Conservation (phyloP, 1,140 invertebrate genomes). For the Cecropterus lyciades region DNA sequence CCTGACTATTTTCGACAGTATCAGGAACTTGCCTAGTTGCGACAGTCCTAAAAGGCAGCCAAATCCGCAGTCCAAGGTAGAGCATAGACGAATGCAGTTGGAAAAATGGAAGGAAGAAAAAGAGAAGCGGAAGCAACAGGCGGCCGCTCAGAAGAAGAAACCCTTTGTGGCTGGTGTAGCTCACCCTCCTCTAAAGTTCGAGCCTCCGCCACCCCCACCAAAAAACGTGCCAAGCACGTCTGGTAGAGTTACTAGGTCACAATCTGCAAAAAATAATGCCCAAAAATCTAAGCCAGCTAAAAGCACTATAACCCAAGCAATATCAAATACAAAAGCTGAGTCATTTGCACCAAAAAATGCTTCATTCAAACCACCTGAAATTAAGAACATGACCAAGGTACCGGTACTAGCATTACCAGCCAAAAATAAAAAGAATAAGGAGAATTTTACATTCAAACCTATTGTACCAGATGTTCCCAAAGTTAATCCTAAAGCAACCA, state of each 20-base stretch:
- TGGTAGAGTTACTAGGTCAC: constrained; percentile 68
- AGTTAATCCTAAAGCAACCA: constrained; percentile 19
- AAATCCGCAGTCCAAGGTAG: constrained; percentile 47
- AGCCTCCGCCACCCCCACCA: constrained; percentile 56
- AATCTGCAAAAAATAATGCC: constrained; percentile 45
- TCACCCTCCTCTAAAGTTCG: constrained; percentile 53
- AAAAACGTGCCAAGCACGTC: constrained; percentile 60
- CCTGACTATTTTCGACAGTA: constrained; percentile 59
- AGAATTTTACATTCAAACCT: constrained; percentile 44
- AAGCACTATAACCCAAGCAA: constrained; percentile 5
- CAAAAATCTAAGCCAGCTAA: constrained; percentile 25
- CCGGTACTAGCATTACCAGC: constrained; percentile 40
- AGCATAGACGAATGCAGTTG: constrained; percentile 60
- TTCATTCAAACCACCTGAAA: constrained; percentile 55
- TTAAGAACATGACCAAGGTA: constrained; percentile 49
- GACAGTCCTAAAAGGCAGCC: constrained; percentile 47
- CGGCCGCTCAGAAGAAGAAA: constrained; percentile 62
- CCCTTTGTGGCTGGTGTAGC: constrained; percentile 64
- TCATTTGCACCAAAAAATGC: constrained; percentile 75
- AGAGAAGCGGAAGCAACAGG: constrained; percentile 62
- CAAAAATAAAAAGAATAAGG: constrained; percentile 41
- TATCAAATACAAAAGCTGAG: constrained; percentile 30
- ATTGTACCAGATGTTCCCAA: constrained; percentile 3
- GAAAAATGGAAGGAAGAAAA: constrained; percentile 75
- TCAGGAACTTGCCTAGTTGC: constrained; percentile 54